Evolutionary conservation across 23 tunicate genomes (phyloP).

Genomic region (Styela clava): DNA sequence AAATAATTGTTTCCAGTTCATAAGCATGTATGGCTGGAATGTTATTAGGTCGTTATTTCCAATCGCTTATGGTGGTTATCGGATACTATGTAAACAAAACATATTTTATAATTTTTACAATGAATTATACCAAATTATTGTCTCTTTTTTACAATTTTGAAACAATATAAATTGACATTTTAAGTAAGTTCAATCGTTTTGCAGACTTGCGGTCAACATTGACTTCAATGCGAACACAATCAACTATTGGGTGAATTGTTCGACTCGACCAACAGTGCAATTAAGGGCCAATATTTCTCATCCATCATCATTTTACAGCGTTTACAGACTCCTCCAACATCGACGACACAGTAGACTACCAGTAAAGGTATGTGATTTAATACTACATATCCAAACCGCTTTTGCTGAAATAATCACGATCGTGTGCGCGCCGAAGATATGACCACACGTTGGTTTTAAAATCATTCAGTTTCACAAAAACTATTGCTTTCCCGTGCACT

Average conservation of each 20-base stretch:
- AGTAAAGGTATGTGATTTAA: slow-evolving; percentile 40
- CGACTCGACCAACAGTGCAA: slow-evolving; percentile 24
- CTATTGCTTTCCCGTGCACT: no score
- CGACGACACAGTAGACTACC: slow-evolving; percentile 34
- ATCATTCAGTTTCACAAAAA: no score
- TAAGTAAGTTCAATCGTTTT: no score
- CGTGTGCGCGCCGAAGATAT: no score
- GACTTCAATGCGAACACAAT: slow-evolving; percentile 57
- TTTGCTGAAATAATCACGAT: no score
- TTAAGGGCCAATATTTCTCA: slow-evolving; percentile 18
- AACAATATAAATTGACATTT: no score
- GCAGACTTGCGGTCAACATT: slow-evolving; percentile 70
- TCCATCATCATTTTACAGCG: slow-evolving; percentile 50
- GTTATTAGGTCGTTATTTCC: not conserved
- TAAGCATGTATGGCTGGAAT: not conserved
- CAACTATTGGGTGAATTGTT: slow-evolving; percentile 85
- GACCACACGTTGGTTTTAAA: no score
- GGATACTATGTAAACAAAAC: not conserved
- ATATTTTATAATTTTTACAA: not conserved
- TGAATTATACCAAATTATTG: no score
- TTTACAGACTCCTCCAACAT: slow-evolving; percentile 69
- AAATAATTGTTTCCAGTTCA: not conserved
- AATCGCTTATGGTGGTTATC: not conserved
- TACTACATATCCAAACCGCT: no score
- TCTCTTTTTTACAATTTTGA: no score